A percentile compares a stretch with the other conserved stretches of the same genome.
These are phyloP conservation scores for Larimichthys polyactis DNA, from an alignment of 2,113 vertebrate genomes.

Conservation along the genomic window DNA sequence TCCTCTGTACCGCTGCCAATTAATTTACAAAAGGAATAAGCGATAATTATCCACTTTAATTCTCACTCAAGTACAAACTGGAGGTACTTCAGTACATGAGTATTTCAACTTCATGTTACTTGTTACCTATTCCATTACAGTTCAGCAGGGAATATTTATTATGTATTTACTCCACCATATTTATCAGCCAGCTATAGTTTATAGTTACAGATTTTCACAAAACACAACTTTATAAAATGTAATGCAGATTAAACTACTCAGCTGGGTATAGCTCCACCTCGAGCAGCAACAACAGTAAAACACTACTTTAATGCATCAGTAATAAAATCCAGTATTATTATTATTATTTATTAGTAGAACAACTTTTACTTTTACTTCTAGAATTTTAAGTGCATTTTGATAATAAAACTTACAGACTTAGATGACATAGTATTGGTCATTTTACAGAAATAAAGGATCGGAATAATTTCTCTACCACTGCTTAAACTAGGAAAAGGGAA, in stretches of 20 bases:
- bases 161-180: neutral
- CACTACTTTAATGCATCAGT: neutral
- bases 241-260: no score
- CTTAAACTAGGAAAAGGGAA: neutral
- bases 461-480: neutral
- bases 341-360: no score
- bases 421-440: no score
- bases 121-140: no score
- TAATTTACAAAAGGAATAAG: slow-evolving; percentile 24
- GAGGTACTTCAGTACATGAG: neutral
- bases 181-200: neutral
- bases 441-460: no score
- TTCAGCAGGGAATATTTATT: neutral
- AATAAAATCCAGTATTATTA: neutral
- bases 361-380: no score
- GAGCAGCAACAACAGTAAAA: neutral
- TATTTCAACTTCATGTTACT: neutral
- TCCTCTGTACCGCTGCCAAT: neutral
- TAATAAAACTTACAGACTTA: no score
- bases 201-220: neutral
- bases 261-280: no score
- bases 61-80: neutral
- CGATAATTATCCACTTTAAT: neutral
- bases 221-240: no score
- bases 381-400: no score